phyloP scores from a whole-genome alignment of 2,888 invertebrate genomes.

The Dilophus febrilis region DNA sequence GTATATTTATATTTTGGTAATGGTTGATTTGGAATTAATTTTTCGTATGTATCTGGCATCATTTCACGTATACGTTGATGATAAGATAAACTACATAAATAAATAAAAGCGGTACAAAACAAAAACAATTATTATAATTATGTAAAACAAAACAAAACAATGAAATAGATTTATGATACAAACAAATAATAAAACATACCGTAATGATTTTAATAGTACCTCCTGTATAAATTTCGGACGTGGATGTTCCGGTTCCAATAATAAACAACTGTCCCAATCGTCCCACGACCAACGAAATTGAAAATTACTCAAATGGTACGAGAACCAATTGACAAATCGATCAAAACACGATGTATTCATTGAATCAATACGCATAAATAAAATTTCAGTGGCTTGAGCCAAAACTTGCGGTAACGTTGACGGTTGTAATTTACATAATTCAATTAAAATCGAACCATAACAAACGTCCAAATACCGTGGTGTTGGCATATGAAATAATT shows the following conservation, averaged over 20 bases:
- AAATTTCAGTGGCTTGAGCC: conserved; percentile 93
- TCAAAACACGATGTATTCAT: conserved; percentile 97
- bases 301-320: conserved; percentile 96
- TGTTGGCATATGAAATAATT: conserved; percentile 81
- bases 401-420: conserved; percentile 94
- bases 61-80: conserved; percentile 85
- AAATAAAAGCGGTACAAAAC: too few relatives aligned
- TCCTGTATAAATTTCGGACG: conserved; percentile 89
- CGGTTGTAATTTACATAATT: conserved; percentile 91
- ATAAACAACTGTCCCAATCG: conserved; percentile 80
- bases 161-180: not conserved
- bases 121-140: conserved; percentile 5
- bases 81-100: conserved; percentile 67
- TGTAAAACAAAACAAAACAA: conserved; percentile 6
- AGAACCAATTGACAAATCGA: conserved; percentile 93
- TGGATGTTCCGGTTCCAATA: conserved; percentile 73
- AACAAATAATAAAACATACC: conserved; percentile 40
- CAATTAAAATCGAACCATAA: conserved; percentile 89
- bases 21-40: conserved; percentile 70
- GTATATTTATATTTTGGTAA: conserved; percentile 82
- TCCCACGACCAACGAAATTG: conserved; percentile 99
- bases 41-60: conserved; percentile 71
- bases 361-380: conserved; percentile 87
- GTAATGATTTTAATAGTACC: conserved; percentile 73
- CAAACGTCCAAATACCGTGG: conserved; percentile 80